Conservation (phyloP, 2,888 invertebrate genomes). For the Catocala sponsa region DNA sequence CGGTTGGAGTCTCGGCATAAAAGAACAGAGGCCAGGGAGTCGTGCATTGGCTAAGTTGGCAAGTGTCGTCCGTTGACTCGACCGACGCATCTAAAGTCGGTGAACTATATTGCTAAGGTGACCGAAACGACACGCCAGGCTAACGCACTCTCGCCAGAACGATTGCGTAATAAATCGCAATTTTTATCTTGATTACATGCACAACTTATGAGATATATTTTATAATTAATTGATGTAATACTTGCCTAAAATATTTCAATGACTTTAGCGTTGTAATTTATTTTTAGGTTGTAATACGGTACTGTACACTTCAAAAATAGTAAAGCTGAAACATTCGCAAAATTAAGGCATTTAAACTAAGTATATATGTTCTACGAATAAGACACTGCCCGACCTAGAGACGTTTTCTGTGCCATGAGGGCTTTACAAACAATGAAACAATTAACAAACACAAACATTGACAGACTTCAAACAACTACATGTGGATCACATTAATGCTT, state of each 20-base stretch:
- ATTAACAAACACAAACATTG: slow-evolving; percentile 15
- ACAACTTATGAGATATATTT: slow-evolving; percentile 2
- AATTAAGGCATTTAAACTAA: too few species aligned
- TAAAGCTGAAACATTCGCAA: too few species aligned
- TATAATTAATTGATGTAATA: too few species aligned
- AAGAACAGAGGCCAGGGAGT: slow-evolving; percentile 21
- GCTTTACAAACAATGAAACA: not conserved
- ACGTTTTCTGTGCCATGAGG: too few species aligned
- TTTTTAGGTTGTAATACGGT: too few species aligned
- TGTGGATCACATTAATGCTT: too few species aligned
- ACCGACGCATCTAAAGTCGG: slow-evolving; percentile 38
- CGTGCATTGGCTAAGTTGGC: slow-evolving; percentile 26
- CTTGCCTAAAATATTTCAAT: too few species aligned
- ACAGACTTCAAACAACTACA: not conserved
- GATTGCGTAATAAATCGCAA: slow-evolving; percentile 14
- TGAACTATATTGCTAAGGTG: slow-evolving; percentile 53
- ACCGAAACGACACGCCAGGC: slow-evolving; percentile 36
- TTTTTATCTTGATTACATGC: slow-evolving; percentile 16
- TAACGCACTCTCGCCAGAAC: slow-evolving; percentile 13
- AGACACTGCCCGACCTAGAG: too few species aligned
- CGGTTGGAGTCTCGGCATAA: slow-evolving; percentile 14
- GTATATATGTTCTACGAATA: too few species aligned
- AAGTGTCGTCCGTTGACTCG: slow-evolving; percentile 49
- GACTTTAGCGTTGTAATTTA: too few species aligned
- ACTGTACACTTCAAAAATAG: too few species aligned